These are phyloP conservation scores for Acanthornis magna DNA, from an alignment of 2,797 vertebrate genomes.

Conservation along the genomic window DNA sequence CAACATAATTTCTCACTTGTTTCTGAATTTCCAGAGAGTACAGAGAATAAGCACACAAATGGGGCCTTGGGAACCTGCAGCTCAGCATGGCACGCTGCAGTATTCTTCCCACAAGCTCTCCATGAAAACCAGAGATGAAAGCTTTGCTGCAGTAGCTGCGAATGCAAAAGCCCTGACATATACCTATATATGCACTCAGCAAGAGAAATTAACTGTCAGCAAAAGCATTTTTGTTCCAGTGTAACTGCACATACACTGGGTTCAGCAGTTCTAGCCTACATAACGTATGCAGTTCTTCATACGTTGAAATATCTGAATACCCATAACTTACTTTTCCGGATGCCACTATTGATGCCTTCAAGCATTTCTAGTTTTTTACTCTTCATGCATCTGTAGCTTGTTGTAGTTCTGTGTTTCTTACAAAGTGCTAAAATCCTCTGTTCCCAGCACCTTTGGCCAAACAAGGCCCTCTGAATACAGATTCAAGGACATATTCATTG, in stretches of 20 bases:
- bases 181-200: not conserved
- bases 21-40: not conserved
- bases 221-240: not conserved
- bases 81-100: not conserved
- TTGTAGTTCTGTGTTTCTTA: too few species aligned
- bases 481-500: too few species aligned
- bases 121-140: not conserved
- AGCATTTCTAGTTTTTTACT: too few species aligned
- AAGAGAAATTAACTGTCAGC: not conserved
- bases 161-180: not conserved
- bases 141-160: not conserved
- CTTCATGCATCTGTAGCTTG: too few species aligned
- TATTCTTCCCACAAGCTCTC: not conserved
- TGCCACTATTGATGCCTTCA: not conserved
- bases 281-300: not conserved
- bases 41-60: not conserved
- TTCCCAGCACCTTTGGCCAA: too few species aligned
- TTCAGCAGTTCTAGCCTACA: not conserved
- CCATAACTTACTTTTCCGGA: not conserved
- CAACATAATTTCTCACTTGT: not conserved
- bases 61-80: not conserved
- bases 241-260: not conserved
- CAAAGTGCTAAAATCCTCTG: too few species aligned
- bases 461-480: too few species aligned
- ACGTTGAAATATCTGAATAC: not conserved